A percentile compares a stretch with the other conserved stretches of the same genome.
These are phyloP conservation scores for Suncus etruscus DNA, from an alignment of 2,113 vertebrate genomes.

Conservation along the genomic window DNA sequence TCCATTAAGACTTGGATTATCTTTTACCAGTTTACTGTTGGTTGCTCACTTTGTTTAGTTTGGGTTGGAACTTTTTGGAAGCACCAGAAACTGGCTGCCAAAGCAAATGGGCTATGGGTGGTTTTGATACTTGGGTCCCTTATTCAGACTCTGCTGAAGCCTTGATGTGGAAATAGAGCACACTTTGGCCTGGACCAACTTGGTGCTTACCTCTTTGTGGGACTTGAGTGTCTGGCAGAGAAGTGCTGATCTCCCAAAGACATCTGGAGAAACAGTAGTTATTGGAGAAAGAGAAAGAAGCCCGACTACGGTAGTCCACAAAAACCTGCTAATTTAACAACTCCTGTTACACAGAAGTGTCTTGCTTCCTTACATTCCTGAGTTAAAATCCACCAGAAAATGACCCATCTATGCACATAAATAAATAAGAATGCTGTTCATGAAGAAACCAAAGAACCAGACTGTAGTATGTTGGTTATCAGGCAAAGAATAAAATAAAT, in stretches of 20 bases:
- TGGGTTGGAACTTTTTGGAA: background rate
- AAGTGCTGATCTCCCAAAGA: background rate
- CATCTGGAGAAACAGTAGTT: background rate
- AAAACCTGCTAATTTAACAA: background rate
- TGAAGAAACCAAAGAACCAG: constrained; percentile 18
- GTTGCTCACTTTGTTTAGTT: background rate
- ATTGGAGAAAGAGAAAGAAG: background rate
- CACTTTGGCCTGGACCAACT: background rate
- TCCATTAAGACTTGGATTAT: background rate
- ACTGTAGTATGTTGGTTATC: background rate
- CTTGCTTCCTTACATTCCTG: background rate
- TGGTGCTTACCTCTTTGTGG: background rate
- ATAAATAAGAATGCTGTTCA: background rate
- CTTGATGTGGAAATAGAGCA: background rate
- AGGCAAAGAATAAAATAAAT: background rate
- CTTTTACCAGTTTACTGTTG: constrained; percentile 2
- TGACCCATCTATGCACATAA: too few relatives aligned
- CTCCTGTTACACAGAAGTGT: background rate
- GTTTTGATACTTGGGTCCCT: background rate
- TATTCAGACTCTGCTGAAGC: background rate
- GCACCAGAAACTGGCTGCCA: background rate
- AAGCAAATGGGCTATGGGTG: background rate
- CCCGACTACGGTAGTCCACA: rapidly evolving
- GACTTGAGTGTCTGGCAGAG: background rate
- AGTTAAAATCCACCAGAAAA: constrained; percentile 1